Evolutionary conservation across 2,113 vertebrate species (phyloP).

Genomic region (Tapirus terrestris): DNA sequence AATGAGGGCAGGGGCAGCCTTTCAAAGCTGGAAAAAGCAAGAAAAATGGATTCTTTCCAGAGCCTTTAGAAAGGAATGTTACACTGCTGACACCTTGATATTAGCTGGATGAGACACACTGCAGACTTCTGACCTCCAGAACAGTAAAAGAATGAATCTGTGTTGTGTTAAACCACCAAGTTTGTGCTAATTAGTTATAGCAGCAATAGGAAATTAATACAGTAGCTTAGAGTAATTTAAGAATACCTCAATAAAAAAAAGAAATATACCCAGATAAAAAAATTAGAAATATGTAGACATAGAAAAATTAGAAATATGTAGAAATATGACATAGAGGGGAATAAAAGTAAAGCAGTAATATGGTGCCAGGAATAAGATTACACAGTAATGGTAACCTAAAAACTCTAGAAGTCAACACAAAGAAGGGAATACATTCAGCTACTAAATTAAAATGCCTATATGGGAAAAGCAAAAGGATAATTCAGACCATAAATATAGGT

Average conservation of each 20-base stretch:
- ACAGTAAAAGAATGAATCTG: background rate
- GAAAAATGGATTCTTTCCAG: too few species aligned
- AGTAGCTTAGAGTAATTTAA: background rate
- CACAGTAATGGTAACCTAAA: background rate
- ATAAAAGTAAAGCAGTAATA: background rate
- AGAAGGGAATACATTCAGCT: background rate
- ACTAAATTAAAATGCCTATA: background rate
- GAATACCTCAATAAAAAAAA: too few species aligned
- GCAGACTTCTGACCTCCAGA: background rate
- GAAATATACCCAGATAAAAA: background rate
- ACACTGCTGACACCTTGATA: background rate
- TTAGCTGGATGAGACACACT: background rate
- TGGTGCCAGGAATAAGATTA: background rate
- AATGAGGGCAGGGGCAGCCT: background rate
- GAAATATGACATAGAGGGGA: background rate
- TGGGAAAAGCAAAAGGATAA: background rate
- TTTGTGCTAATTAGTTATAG: background rate
- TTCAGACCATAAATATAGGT: background rate
- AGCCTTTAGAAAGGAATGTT: background rate
- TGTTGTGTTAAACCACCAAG: background rate
- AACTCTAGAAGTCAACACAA: background rate
- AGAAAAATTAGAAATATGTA: background rate
- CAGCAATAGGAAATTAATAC: background rate
- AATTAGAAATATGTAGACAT: background rate
- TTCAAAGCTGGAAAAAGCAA: background rate